These are phyloP conservation scores for Drosophila nr. fundita DNA, from an alignment of 2,888 invertebrate genomes.

Conservation along the genomic window DNA sequence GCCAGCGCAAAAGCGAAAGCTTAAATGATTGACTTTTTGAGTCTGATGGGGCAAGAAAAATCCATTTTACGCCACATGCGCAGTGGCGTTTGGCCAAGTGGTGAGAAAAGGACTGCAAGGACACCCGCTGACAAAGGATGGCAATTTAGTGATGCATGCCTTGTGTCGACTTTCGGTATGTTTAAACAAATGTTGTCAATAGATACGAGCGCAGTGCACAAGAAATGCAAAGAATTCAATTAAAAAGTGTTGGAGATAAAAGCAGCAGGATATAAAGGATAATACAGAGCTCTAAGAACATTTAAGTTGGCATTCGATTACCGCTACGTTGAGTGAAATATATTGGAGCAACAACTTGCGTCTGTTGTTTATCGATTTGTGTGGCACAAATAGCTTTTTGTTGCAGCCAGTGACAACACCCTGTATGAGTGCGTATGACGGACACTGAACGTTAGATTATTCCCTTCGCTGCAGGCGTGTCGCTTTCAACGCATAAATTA, in stretches of 20 bases:
- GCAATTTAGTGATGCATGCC: conserved; percentile 37
- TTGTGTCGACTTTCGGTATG: conserved; percentile 22
- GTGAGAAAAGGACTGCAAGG: conserved; percentile 36
- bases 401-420: conserved; percentile 47
- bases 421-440: conserved; percentile 44
- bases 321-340: background rate
- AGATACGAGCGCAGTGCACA: conserved; percentile 12
- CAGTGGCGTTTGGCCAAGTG: conserved; percentile 40
- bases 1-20: background rate
- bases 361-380: conserved; percentile 70
- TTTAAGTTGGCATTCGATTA: conserved; percentile 43
- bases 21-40: conserved; percentile 16
- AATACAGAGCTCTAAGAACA: background rate
- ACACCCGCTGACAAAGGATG: conserved; percentile 43
- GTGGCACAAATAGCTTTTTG: conserved; percentile 28
- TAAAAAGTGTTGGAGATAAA: conserved; percentile 3
- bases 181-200: conserved; percentile 16
- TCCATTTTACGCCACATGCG: conserved; percentile 82
- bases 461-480: conserved; percentile 33
- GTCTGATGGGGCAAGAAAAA: conserved; percentile 51
- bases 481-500: conserved; percentile 45
- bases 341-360: conserved; percentile 55
- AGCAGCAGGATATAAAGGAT: background rate
- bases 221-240: background rate
- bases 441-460: conserved; percentile 18